phyloP scores from a whole-genome alignment of 2,888 invertebrate genomes.

The Polietes domitor region DNA sequence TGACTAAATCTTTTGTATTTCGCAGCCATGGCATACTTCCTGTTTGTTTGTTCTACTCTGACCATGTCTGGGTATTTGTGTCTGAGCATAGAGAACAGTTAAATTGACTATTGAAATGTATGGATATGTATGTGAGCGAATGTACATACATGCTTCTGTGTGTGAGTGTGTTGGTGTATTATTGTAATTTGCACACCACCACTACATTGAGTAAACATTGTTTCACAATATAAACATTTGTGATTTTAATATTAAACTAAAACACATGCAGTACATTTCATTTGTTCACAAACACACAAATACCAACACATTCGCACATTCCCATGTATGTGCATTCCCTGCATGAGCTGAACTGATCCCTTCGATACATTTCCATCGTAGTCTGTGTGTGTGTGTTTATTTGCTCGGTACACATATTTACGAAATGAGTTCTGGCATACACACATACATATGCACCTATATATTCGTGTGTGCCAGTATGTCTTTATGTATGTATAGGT shows the following conservation, averaged over 20 bases:
- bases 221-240: constrained; percentile 53
- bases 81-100: constrained; percentile 10
- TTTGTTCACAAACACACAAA: not conserved
- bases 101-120: constrained; percentile 20
- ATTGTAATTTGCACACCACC: constrained; percentile 45
- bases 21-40: constrained; percentile 55
- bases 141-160: not conserved
- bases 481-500: no score
- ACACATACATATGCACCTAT: not conserved
- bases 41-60: constrained; percentile 15
- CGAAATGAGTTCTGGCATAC: not conserved
- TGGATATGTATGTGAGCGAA: not conserved
- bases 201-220: constrained; percentile 51
- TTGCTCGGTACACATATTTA: not conserved
- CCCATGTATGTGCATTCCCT: not conserved
- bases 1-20: constrained; percentile 59
- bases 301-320: not conserved
- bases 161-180: not conserved
- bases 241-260: constrained; percentile 52
- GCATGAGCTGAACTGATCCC: no score
- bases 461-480: not conserved
- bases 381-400: not conserved
- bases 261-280: constrained; percentile 27
- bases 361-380: not conserved
- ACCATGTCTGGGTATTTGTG: constrained; percentile 1